Evolutionary conservation across 2,113 vertebrate genomes (phyloP), one percentile per base, ranked within the genome.

Genomic region (Lophotis ruficrista): DNA sequence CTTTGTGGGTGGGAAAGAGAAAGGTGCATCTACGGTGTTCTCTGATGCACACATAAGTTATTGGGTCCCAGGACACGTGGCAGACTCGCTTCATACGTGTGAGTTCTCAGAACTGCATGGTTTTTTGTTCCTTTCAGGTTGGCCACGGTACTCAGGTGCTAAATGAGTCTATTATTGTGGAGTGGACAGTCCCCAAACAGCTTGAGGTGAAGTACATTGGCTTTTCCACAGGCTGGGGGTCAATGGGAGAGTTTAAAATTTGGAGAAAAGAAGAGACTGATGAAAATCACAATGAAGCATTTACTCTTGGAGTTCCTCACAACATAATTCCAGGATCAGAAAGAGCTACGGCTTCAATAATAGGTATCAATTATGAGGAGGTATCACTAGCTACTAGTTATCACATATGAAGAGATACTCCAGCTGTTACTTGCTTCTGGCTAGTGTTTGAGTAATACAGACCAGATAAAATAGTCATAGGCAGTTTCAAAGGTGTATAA

Each of bases 171-270:
- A 79, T 99, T 91, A 98, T 99, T 88, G 95, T 99, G 95, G 97
- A 98, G 43, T 99, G 99, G 99, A 83, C 96, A 38, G 98, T 98
- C 71, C 97, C 95, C 43, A 98, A 94, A 80, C 94, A 97, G 68
- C 98, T 95, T 65, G 99, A 99, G 97, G 98, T 99, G 89, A 98
- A 98, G 93, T 98, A 99, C 94, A 98, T 99, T 43, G 99, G 99
- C 90, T 99, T 99, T 98, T 99, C 99, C 88, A 99, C 99, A 27
- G 99, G 99, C 93, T 99, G 99, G 99, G 99, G 99, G 90, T 99
- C 99, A 43, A 98, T 98, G 62, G 99, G 99, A 56, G 99, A 99
- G 97, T 99, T 99, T 97, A 99, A 99, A 95, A 99, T 99, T 97
- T 99, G 99, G 99, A 98, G 98, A 96, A 99, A 99, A 96, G 98